Base-by-base conservation (phyloP, 2,888 invertebrate genomes). In the Megalurothrips usitatus region DNA sequence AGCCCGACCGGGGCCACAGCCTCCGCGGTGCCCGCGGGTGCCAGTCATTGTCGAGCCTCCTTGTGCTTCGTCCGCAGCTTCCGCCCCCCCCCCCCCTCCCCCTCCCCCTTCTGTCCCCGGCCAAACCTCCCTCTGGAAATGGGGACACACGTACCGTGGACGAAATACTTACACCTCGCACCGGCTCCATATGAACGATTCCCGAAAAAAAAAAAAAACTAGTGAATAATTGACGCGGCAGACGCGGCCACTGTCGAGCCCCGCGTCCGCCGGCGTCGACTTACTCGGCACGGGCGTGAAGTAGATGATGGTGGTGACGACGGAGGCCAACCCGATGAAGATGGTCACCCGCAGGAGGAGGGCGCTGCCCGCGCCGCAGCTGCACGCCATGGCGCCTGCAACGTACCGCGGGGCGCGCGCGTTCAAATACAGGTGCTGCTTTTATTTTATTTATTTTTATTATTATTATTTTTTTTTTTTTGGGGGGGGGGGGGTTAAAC, bases 261-360 rank as follows among this genome's bases (percentile, higher is more conserved):
- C n/a, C n/a, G n/a, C n/a, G n/a, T n/a, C 58, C 14, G 58, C 19
- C 14, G 34, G 6, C 17, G 17, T 14, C 17, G 52, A 83, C 84
- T 86, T 88, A 93, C 93, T 92, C 89, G 93, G 93, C 88, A 92
- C 89, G 34, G 93, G 93, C 79, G 93, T 92, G 82, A 92, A 90
- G 86, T 93, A 91, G 83, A 93, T 91, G 83, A 93, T 91, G 80
- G 93, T 90, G 79, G 92, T 88, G 82, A 93, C 93, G 84, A 92
- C 91, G 28, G 90, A 90, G 80, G 91, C 88, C 86, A 93, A 91
- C 82, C 92, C 91, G 85, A 90, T 88, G 84, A 93, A 89, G 85
- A 93, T 90, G 34, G 91, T 90, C 85, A 91, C 89, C 88, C 92
- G 90, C 85, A 92, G 90, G 86, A 92, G 88, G 88, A 75, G 23